Conservation (phyloP, 2,888 invertebrate species). For the Apomyelois bistriatella region DNA sequence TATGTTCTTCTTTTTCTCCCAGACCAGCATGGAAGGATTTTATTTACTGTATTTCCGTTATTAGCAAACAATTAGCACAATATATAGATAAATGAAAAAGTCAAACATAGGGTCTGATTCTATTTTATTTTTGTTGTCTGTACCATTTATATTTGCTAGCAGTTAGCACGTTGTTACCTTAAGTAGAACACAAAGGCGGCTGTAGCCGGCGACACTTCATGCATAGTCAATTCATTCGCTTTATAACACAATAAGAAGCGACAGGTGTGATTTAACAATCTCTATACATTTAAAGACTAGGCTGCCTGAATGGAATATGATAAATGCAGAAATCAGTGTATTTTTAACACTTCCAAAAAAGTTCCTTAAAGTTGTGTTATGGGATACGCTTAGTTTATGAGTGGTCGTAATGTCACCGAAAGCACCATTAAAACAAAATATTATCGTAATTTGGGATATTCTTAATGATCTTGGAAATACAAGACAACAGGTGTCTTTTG, state of each 20-base stretch:
- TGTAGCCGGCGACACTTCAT: not conserved
- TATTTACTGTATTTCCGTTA: too few species aligned
- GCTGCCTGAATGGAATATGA: not conserved
- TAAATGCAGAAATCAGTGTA: too few species aligned
- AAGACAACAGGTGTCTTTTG: not conserved
- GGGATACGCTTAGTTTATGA: too few species aligned
- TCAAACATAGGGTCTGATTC: too few species aligned
- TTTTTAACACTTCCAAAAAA: too few species aligned
- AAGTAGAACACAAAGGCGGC: slow-evolving; percentile 3
- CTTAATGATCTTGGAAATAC: not conserved
- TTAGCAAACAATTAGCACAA: too few species aligned
- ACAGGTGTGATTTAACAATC: not conserved
- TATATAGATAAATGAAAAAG: too few species aligned
- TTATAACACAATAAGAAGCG: not conserved
- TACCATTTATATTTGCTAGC: not conserved
- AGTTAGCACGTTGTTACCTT: not conserved
- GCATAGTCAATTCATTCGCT: not conserved
- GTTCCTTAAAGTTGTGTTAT: too few species aligned
- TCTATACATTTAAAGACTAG: not conserved
- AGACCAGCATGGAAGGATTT: too few species aligned
- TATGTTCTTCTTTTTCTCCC: too few species aligned
- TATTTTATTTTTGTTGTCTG: not conserved
- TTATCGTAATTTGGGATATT: not conserved
- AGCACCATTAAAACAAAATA: not conserved
- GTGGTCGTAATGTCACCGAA: too few species aligned